Evolutionary conservation across 1,140 invertebrate species (phyloP).

Genomic region (Heliconius congener): DNA sequence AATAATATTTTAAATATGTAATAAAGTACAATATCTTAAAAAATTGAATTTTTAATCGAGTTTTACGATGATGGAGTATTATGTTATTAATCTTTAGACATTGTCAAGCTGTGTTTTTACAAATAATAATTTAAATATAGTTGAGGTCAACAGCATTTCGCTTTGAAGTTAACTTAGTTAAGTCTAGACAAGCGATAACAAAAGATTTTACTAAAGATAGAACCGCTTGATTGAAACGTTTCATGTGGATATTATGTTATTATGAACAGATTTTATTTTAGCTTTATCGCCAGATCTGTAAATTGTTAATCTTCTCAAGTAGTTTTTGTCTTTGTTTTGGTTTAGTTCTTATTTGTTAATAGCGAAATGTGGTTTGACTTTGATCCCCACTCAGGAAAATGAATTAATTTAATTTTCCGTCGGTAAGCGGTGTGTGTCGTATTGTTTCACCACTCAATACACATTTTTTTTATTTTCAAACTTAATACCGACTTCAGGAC

Average conservation of each 20-base stretch:
- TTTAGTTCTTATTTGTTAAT: no score
- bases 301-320: no score
- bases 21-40: neutral
- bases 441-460: no score
- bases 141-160: conserved; percentile 26
- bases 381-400: no score
- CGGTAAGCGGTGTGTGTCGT: no score
- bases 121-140: conserved; percentile 28
- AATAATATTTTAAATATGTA: neutral
- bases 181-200: conserved; percentile 41
- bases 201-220: conserved; percentile 38
- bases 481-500: no score
- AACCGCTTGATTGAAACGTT: conserved; percentile 29
- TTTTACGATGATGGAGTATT: neutral
- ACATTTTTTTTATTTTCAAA: no score
- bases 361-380: no score
- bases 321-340: no score
- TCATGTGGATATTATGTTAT: conserved; percentile 30
- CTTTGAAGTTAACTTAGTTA: conserved; percentile 34
- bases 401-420: no score
- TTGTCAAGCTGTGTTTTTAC: neutral
- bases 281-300: neutral
- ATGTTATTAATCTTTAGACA: neutral
- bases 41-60: neutral
- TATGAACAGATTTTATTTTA: conserved; percentile 33